Evolutionary conservation across 2,797 vertebrate genomes (phyloP).

Genomic region (Sebastes dallii): DNA sequence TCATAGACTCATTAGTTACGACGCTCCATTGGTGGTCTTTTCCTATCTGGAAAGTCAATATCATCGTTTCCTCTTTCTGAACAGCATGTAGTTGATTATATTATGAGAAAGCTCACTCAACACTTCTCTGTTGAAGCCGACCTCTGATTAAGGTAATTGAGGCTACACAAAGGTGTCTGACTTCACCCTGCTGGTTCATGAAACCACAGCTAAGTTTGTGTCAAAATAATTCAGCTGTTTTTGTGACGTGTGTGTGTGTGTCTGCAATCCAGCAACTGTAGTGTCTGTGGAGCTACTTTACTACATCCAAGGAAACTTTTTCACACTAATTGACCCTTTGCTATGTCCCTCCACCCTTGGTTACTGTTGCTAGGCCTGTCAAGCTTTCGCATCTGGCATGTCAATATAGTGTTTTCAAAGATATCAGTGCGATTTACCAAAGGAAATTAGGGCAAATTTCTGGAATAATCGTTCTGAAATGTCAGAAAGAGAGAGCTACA

Average conservation of each 20-base stretch:
- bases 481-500: too few species aligned
- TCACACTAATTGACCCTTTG: background rate
- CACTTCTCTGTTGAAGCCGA: background rate
- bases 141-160: background rate
- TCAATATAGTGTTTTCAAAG: too few species aligned
- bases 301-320: background rate
- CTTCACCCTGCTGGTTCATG: slow-evolving; percentile 14
- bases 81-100: background rate
- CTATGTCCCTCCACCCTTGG: too few species aligned
- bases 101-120: background rate
- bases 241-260: background rate
- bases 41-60: background rate
- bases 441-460: too few species aligned
- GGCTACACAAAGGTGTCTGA: background rate
- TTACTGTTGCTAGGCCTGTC: too few species aligned
- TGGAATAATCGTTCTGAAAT: too few species aligned
- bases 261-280: background rate
- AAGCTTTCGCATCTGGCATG: too few species aligned
- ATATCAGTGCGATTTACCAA: too few species aligned
- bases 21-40: background rate
- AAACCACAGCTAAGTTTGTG: background rate
- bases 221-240: slow-evolving; percentile 25
- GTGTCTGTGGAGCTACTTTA: slow-evolving; percentile 4
- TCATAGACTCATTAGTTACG: background rate
- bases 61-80: background rate